Evolutionary conservation across 2,797 vertebrate genomes (phyloP).

Genomic region (Coreius guichenoti): DNA sequence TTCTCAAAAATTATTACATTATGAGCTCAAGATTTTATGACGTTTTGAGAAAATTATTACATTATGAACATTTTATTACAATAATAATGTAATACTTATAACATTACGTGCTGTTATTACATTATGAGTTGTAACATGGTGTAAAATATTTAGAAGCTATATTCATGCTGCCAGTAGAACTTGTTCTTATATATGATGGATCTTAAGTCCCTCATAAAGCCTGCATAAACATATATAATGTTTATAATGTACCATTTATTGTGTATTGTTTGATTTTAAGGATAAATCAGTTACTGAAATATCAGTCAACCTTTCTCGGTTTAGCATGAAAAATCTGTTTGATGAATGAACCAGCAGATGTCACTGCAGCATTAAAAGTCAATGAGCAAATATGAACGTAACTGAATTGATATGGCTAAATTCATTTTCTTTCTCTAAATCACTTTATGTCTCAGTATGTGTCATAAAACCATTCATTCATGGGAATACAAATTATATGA

Average conservation of each 20-base stretch:
- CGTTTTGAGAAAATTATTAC: too few species aligned
- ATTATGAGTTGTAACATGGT: too few species aligned
- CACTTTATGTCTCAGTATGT: not conserved
- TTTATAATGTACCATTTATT: not conserved
- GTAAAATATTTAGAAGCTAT: not conserved
- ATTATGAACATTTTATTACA: too few species aligned
- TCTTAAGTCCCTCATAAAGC: not conserved
- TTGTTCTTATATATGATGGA: not conserved
- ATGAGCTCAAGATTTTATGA: too few species aligned
- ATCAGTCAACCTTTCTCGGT: not conserved
- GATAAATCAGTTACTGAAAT: not conserved
- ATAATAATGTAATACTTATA: too few species aligned
- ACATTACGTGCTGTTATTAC: too few species aligned
- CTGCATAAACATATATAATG: not conserved
- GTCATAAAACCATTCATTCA: not conserved
- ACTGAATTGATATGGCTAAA: not conserved
- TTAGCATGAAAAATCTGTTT: not conserved
- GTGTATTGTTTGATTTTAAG: not conserved
- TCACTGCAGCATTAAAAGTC: conserved; percentile 28
- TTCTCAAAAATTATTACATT: too few species aligned
- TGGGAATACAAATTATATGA: not conserved
- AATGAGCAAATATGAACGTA: not conserved
- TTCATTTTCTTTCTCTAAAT: not conserved
- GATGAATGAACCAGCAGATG: conserved; percentile 47
- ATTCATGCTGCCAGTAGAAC: not conserved